These are phyloP conservation scores for Morphnarchus princeps DNA, from an alignment of 2,113 vertebrate species.

Conservation along the genomic window DNA sequence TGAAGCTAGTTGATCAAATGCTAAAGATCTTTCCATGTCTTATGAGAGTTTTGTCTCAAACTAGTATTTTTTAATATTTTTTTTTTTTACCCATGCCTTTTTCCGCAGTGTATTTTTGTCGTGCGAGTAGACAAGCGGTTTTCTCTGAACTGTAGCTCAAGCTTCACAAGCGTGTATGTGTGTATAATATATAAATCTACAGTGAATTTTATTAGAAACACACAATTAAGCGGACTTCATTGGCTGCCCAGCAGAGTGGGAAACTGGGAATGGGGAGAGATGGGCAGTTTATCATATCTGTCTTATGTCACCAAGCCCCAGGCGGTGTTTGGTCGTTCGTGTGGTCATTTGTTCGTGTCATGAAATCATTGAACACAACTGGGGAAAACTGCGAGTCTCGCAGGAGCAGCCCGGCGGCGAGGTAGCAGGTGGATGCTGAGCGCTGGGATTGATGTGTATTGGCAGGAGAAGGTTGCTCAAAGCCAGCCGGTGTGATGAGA, in stretches of 20 bases:
- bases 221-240: not conserved
- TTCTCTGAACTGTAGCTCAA: not conserved
- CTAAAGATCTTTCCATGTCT: not conserved
- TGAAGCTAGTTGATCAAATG: not conserved
- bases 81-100: not conserved
- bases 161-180: not conserved
- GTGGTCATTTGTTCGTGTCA: not conserved
- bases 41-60: not conserved
- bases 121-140: not conserved
- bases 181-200: not conserved
- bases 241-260: not conserved
- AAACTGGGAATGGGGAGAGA: not conserved
- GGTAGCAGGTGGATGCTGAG: not conserved
- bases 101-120: not conserved
- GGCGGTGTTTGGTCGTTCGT: not conserved
- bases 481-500: not conserved
- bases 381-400: not conserved
- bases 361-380: not conserved
- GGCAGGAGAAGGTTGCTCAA: not conserved
- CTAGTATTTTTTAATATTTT: fast-evolving
- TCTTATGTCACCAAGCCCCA: not conserved
- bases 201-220: not conserved
- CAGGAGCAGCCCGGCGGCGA: not conserved
- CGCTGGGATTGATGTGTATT: not conserved
- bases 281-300: not conserved